A percentile compares a stretch with the other conserved stretches of the same genome.
These are phyloP conservation scores for Spea hammondii DNA, from an alignment of 2,797 vertebrate species.

Conservation along the genomic window DNA sequence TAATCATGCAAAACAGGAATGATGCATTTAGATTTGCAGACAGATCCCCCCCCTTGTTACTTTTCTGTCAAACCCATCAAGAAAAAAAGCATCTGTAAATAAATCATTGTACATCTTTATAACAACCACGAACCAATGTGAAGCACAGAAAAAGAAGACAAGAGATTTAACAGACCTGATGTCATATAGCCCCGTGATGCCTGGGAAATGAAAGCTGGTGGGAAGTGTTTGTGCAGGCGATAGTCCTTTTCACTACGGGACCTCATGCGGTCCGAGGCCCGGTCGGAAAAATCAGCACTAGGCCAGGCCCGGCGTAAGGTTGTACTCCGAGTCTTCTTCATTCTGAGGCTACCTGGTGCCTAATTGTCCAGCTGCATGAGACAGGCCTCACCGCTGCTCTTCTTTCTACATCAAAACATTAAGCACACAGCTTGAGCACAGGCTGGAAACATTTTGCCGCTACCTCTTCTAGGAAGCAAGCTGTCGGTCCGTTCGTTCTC, in stretches of 20 bases:
- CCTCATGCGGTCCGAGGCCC: slow-evolving; percentile 82
- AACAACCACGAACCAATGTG: background rate
- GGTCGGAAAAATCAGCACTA: slow-evolving; percentile 91
- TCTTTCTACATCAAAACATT: slow-evolving; percentile 58
- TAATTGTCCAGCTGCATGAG: slow-evolving; percentile 57
- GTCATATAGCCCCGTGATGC: slow-evolving; percentile 83
- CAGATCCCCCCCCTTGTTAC: background rate
- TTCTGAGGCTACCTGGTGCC: slow-evolving; percentile 80
- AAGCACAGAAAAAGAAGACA: slow-evolving; percentile 7
- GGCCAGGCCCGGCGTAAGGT: slow-evolving; percentile 94
- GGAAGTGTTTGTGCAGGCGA: slow-evolving; percentile 88
- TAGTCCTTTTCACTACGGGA: slow-evolving; percentile 98
- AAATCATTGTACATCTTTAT: background rate
- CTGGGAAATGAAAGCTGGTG: slow-evolving; percentile 81
- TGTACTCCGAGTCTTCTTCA: slow-evolving; percentile 98
- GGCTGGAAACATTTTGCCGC: slow-evolving; percentile 64
- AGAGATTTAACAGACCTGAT: slow-evolving; percentile 75
- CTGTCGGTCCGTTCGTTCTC: slow-evolving; percentile 63
- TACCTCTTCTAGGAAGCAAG: slow-evolving; percentile 52
- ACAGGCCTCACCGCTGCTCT: slow-evolving; percentile 50
- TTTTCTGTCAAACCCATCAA: background rate
- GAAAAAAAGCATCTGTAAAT: background rate
- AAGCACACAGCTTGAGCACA: slow-evolving; percentile 65
- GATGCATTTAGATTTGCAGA: background rate
- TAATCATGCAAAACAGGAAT: background rate